These are phyloP conservation scores for Deroptyus accipitrinus DNA, from an alignment of 2,113 vertebrate species.

Conservation along the genomic window DNA sequence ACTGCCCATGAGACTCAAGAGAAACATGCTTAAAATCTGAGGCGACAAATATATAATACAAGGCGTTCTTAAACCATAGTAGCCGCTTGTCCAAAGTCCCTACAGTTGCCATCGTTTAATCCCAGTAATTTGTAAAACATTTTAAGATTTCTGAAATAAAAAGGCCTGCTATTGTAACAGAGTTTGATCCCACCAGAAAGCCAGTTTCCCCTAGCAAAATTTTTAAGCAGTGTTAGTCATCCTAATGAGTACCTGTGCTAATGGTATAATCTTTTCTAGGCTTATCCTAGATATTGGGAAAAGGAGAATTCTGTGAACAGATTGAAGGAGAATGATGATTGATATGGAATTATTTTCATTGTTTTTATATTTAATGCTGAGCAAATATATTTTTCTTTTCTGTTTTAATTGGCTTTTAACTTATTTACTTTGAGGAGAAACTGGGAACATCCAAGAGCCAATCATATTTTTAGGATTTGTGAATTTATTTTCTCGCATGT, in stretches of 20 bases:
- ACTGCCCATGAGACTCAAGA: neutral
- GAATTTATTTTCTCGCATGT: neutral
- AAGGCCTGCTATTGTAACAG: neutral
- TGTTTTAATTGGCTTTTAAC: neutral
- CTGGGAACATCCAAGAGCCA: neutral
- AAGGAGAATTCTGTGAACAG: neutral
- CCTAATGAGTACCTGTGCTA: neutral
- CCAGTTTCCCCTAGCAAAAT: neutral
- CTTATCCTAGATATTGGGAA: neutral
- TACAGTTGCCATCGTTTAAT: neutral
- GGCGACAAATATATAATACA: neutral
- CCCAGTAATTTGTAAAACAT: neutral
- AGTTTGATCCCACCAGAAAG: neutral
- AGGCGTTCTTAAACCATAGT: neutral
- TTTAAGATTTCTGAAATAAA: neutral
- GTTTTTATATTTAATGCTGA: neutral
- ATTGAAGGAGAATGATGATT: neutral
- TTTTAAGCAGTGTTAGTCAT: neutral
- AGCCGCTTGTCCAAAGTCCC: neutral
- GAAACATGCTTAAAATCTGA: constrained; percentile 4
- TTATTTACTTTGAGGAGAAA: neutral
- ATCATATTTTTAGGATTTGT: neutral
- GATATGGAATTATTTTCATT: neutral
- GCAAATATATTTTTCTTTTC: neutral
- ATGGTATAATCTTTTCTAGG: neutral